phyloP scores from a whole-genome alignment of 2,113 vertebrate species.

The Daphoenositta chrysoptera region DNA sequence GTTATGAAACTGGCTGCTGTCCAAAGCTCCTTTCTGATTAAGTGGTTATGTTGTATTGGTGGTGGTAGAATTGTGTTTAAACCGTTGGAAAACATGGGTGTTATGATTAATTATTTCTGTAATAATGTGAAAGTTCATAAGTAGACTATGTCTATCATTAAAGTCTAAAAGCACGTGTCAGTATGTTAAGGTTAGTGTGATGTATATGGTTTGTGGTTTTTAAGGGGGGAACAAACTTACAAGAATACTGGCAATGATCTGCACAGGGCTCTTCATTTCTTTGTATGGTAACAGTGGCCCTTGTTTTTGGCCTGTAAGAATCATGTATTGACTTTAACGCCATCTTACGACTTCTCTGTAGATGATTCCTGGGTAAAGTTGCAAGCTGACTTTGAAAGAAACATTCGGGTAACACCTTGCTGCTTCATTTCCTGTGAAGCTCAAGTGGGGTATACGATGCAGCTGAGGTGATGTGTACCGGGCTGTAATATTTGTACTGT shows the following conservation, averaged over 20 bases:
- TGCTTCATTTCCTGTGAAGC: neutral
- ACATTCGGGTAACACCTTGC: neutral
- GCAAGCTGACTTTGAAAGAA: neutral
- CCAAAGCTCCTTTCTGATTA: neutral
- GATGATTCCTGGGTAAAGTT: neutral
- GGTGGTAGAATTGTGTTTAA: neutral
- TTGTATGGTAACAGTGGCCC: neutral
- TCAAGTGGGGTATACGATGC: neutral
- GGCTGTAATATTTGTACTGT: neutral
- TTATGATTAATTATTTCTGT: neutral
- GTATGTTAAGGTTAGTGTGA: neutral
- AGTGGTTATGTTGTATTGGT: neutral
- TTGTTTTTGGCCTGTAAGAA: neutral
- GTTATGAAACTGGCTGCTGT: neutral
- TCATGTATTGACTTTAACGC: neutral
- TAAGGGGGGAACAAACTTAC: neutral
- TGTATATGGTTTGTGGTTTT: neutral
- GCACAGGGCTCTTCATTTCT: neutral
- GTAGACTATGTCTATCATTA: neutral
- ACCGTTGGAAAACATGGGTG: neutral
- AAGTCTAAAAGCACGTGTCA: neutral
- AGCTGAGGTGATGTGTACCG: fast-evolving
- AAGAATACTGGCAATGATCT: neutral
- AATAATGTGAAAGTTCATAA: neutral
- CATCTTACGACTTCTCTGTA: neutral